These are phyloP conservation scores for Paraescarpia echinospica DNA, from an alignment of 1,140 invertebrate species.

Conservation along the genomic window DNA sequence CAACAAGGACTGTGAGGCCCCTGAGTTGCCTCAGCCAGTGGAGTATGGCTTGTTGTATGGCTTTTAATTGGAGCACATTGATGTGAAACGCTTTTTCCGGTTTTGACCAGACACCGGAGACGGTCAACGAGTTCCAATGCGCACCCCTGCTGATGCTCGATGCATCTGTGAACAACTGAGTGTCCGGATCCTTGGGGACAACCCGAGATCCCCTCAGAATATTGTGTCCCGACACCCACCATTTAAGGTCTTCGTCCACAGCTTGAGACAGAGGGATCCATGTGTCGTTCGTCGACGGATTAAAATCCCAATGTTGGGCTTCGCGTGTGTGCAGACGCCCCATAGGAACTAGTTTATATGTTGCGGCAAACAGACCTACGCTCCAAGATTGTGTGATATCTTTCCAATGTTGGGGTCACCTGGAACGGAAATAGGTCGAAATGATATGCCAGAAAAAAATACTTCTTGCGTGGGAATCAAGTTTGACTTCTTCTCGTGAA, in stretches of 20 bases:
- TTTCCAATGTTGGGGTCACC: neutral
- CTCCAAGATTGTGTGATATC: neutral
- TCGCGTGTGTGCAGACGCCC: neutral
- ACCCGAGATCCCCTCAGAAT: neutral
- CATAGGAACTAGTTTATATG: neutral
- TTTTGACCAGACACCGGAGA: neutral
- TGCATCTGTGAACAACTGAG: neutral
- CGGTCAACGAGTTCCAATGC: neutral
- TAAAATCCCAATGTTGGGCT: neutral
- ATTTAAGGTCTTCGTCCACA: neutral
- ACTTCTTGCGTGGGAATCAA: conserved; percentile 11
- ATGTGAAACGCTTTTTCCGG: neutral
- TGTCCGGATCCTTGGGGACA: neutral
- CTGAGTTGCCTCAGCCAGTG: neutral
- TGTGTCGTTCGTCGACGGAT: neutral
- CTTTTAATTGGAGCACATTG: neutral
- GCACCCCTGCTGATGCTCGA: neutral
- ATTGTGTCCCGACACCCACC: neutral
- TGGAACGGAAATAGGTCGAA: neutral
- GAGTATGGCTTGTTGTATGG: too few relatives aligned
- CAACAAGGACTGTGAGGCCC: neutral
- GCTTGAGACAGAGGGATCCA: neutral
- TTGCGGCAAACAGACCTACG: conserved; percentile 8
- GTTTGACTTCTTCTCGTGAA: conserved; percentile 4
- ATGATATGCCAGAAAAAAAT: neutral